A percentile compares a stretch with the other conserved stretches of the same genome.
These are phyloP conservation scores for Meda fulgida DNA, from an alignment of 2,797 vertebrate genomes.

Conservation along the genomic window DNA sequence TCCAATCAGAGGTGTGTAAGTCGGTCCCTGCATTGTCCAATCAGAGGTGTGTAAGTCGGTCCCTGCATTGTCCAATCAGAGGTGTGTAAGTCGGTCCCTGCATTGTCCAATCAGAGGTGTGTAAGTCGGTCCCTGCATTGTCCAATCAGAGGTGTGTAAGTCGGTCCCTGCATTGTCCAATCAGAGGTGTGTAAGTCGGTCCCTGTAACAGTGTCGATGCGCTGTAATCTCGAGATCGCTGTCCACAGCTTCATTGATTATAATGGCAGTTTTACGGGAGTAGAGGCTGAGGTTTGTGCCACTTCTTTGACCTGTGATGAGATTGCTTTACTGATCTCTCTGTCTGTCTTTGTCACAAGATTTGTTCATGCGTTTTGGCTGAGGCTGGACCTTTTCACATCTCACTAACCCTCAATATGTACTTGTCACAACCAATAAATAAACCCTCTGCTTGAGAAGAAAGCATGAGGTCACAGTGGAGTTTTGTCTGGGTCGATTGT, in stretches of 20 bases:
- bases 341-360: not conserved
- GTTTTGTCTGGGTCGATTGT: conserved; percentile 9
- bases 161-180: too few species aligned
- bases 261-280: too few species aligned
- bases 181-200: not conserved
- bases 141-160: too few species aligned
- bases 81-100: too few species aligned
- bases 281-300: not conserved
- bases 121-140: too few species aligned
- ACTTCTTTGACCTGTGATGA: too few species aligned
- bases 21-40: too few species aligned
- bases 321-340: not conserved
- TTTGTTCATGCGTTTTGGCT: conserved; percentile 35
- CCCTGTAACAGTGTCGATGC: not conserved
- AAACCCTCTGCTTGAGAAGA: conserved; percentile 27
- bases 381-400: conserved; percentile 55
- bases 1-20: too few species aligned
- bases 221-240: not conserved
- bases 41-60: too few species aligned
- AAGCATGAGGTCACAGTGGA: conserved; percentile 44
- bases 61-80: too few species aligned
- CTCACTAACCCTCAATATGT: conserved; percentile 56
- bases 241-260: not conserved
- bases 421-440: conserved; percentile 53
- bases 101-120: too few species aligned